These are phyloP conservation scores for Strix aluco DNA, from an alignment of 2,113 vertebrate genomes.

Conservation along the genomic window DNA sequence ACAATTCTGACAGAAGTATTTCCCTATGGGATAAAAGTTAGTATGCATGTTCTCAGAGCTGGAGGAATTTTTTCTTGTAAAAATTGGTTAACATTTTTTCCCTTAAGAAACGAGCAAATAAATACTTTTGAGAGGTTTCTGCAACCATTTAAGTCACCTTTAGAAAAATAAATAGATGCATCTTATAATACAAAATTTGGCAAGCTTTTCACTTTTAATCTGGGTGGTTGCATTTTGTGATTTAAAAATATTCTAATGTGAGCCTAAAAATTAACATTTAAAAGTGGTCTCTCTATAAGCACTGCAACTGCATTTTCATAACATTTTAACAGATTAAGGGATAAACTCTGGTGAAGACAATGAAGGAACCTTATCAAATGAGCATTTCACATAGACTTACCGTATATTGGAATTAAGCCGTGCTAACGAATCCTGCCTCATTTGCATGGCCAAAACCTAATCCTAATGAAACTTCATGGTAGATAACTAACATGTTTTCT, in stretches of 20 bases:
- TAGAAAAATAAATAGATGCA: slow-evolving; percentile 52
- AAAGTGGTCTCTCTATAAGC: slow-evolving; percentile 70
- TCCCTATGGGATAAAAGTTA: slow-evolving; percentile 48
- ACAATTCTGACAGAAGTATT: slow-evolving; percentile 60
- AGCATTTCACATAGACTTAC: slow-evolving; percentile 79
- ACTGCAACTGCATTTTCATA: slow-evolving; percentile 72
- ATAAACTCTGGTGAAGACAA: slow-evolving; percentile 74
- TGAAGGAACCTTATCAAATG: slow-evolving; percentile 78
- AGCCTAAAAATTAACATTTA: slow-evolving; percentile 71
- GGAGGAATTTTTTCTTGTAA: slow-evolving; percentile 54
- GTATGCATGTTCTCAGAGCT: slow-evolving; percentile 30
- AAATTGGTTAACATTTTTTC: slow-evolving; percentile 49
- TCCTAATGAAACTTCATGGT: slow-evolving; percentile 69
- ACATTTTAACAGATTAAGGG: slow-evolving; percentile 74
- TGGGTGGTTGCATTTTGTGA: slow-evolving; percentile 40
- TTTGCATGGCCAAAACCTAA: slow-evolving; percentile 71
- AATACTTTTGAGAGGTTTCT: slow-evolving; percentile 35
- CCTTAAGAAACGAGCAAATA: slow-evolving; percentile 10
- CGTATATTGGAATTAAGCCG: slow-evolving; percentile 65
- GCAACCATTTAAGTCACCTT: slow-evolving; percentile 57
- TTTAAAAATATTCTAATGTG: slow-evolving; percentile 52
- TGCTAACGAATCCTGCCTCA: slow-evolving; percentile 74
- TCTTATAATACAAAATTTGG: slow-evolving; percentile 42
- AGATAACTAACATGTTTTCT: slow-evolving; percentile 56
- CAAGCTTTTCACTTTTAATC: slow-evolving; percentile 35